Evolutionary conservation across 2,797 vertebrate genomes (phyloP), one percentile per base, ranked within the genome.

Genomic region (Arrhamphus sclerolepis): DNA sequence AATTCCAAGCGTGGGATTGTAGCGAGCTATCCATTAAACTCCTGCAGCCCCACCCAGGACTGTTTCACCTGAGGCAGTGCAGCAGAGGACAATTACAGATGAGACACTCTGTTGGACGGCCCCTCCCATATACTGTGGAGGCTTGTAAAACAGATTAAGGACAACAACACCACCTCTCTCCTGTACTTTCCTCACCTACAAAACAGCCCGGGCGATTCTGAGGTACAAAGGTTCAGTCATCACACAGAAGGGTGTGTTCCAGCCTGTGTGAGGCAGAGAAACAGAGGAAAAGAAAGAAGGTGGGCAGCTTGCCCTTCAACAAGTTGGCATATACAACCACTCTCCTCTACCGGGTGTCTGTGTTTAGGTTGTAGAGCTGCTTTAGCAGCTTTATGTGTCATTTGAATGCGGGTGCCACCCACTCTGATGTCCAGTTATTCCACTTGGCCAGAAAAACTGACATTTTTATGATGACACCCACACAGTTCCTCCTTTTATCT

Each of bases 131-230:
- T 71, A 66, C 46, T 63, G 74, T 60, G 72, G 67, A 66, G 64
- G 80, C 75, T 86, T 77, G 84, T 89, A 89, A 91, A 92, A 61
- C 58, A 87, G 80, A 91, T 90, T 89, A 87, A 89, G 83, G 83
- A 77, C 72, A 87, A 64, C 72, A 77, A 73, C 77, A 77, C 64
- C 72, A 75, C 70, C 56, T 62, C 82, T 72, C 75, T 76, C 65
- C 81, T 88, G 85, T 84, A 86, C 85, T 88, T 87, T 86, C 84
- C 81, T 85, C 83, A 80, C 49, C 65, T 61, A 66, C 66, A 79
- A 82, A 81, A 75, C 55, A 83, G 78, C 77, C 79, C 70, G 53
- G 69, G 70, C 75, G 79, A 86, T 68, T 84, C 49, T 10, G 47
- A 78, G 84, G 89, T 84, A 83, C 89, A 91, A 91, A 90, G 89